Evolutionary conservation across 2,797 vertebrate species (phyloP).

Genomic region (Peromyscus eremicus): DNA sequence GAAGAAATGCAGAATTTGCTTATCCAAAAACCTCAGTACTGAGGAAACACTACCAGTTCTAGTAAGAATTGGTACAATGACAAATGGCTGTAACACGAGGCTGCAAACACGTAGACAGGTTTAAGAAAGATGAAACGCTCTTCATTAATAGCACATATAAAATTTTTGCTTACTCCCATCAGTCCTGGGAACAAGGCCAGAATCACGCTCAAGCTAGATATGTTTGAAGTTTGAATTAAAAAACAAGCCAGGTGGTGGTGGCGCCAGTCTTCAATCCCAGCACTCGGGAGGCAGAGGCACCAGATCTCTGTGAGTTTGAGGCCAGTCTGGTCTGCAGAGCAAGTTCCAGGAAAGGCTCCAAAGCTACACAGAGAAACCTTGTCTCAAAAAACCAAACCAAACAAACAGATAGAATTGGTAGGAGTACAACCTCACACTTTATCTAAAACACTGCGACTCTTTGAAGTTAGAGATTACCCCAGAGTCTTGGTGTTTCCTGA

Average conservation of each 20-base stretch:
- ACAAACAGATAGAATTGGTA: not conserved
- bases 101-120: not conserved
- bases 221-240: conserved; percentile 13
- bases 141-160: not conserved
- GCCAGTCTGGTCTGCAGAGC: too few species aligned
- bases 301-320: too few species aligned
- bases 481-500: conserved; percentile 40
- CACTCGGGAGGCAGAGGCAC: too few species aligned
- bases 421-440: conserved; percentile 6
- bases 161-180: not conserved
- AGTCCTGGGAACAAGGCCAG: not conserved
- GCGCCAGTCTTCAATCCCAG: too few species aligned
- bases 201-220: not conserved
- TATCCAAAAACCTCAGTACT: not conserved
- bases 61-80: not conserved
- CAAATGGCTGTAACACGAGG: conserved; percentile 15
- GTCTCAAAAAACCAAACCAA: too few species aligned
- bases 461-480: conserved; percentile 12
- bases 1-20: conserved; percentile 16
- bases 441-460: conserved; percentile 13
- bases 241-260: not conserved
- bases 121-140: conserved; percentile 36
- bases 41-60: not conserved
- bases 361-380: too few species aligned
- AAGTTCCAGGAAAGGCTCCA: too few species aligned